A percentile compares a stretch with the other conserved stretches of the same genome.
phyloP scores from a whole-genome alignment of 2,888 invertebrate species.

The Pterostichus madidus region DNA sequence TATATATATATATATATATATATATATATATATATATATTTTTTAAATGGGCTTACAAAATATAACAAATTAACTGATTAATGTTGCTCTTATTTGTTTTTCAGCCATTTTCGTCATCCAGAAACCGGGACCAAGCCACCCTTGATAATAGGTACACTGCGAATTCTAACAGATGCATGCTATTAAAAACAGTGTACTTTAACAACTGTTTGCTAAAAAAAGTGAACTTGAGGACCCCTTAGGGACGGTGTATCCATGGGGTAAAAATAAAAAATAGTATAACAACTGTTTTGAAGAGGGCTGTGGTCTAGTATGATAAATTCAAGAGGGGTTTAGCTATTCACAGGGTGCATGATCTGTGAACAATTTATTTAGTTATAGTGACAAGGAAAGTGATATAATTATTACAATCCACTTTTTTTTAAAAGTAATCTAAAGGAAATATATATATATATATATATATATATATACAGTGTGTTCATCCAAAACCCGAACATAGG shows the following conservation, averaged over 20 bases:
- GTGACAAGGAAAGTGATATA: background rate
- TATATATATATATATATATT: no score
- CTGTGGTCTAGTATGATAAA: conserved; percentile 23
- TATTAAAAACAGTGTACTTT: conserved; percentile 6
- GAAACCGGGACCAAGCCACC: no score
- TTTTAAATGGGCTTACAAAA: no score
- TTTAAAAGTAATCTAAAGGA: background rate
- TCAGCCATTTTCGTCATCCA: no score
- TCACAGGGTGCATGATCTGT: conserved; percentile 2
- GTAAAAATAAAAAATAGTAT: conserved; percentile 44
- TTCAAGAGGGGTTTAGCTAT: conserved; percentile 5
- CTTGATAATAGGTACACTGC: background rate
- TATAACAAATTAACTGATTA: no score
- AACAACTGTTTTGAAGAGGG: conserved; percentile 35
- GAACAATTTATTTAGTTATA: conserved; percentile 19
- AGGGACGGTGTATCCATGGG: conserved; percentile 3
- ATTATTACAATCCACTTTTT: background rate
- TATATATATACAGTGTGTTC: no score
- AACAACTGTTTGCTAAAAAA: conserved; percentile 41
- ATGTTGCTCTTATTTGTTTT: no score
- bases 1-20: no score
- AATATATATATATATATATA: no score
- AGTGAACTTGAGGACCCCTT: conserved; percentile 16
- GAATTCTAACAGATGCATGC: conserved; percentile 37
- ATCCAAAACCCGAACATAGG: no score